Conservation (phyloP, 1,140 invertebrate genomes). For the Bombus superbus region DNA sequence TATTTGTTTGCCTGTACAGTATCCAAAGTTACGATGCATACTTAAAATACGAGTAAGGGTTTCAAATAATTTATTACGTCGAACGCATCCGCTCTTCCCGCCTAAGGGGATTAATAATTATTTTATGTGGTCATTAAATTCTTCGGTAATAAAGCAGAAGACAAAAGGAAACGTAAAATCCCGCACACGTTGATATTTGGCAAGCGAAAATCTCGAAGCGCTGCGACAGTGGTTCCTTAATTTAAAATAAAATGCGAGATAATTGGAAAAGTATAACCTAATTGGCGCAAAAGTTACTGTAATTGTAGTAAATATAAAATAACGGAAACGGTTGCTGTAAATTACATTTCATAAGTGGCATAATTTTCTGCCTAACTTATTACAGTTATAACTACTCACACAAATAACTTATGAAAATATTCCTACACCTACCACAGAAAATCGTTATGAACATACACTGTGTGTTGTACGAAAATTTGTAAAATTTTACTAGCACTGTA, state of each 20-base stretch:
- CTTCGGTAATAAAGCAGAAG: background rate
- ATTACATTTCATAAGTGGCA: background rate
- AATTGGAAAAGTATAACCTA: no score
- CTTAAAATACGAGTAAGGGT: background rate
- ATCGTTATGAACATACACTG: no score
- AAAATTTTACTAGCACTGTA: no score
- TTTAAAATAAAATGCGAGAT: background rate
- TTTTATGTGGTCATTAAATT: constrained; percentile 2
- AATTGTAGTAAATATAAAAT: background rate
- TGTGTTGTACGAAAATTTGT: no score
- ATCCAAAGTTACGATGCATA: background rate
- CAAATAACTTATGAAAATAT: no score
- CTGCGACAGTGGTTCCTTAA: background rate
- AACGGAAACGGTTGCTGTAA: background rate
- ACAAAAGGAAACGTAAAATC: background rate
- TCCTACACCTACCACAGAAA: no score
- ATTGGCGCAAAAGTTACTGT: no score
- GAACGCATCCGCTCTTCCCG: background rate
- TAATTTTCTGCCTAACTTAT: background rate
- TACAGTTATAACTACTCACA: no score
- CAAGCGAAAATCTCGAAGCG: background rate
- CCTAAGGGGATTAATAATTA: background rate
- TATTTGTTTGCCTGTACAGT: background rate
- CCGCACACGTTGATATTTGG: background rate
- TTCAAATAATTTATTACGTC: background rate